Base-by-base conservation (phyloP, 2,113 vertebrate species). In the Myrmecobius fasciatus region DNA sequence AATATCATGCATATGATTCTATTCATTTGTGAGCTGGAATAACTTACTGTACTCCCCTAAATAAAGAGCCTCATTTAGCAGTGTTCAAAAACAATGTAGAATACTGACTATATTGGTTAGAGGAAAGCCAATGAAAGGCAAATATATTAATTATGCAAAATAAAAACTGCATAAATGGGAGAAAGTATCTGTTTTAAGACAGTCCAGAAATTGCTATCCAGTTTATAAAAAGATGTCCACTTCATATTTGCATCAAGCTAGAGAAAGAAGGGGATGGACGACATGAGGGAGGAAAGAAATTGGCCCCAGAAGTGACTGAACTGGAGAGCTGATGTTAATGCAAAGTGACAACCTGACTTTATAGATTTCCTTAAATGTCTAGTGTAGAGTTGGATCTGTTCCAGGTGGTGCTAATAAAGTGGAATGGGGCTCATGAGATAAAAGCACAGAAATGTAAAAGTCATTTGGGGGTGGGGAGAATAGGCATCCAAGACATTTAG, bases 341-440 rank as follows among this genome's bases (percentile, higher is more conserved):
- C 4, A 83, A 89, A 93, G 67, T 2, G 54, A 91, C 7, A 7
- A 91, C 5, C 97, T 43, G 93, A 90, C 53, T n/a, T 12, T 92
- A 60, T 0, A 25, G 52, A 53, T 92, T 95, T 47, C 91, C 95
- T 83, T 53, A 26, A 3, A 3, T 3, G 49, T 89, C 93, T 94
- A 67, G 83, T 91, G 67, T 94, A 49, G 43, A 67, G n/a, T 0
- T 0, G 67, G 91, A 89, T 53, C 17, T 53, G 49, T 91, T 92
- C 96, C 97, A 97, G 92, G 96, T 97, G 97, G 97, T 90, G 94
- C 93, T 93, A 97, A 97, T 96, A 96, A 95, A 96, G 89, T 47
- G 48, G 89, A 53, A 89, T 94, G 95, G 89, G 95, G 51, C 92
- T 95, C 95, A 95, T 91, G 94, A 94, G 95, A 98, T 98, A 91